Conservation (phyloP, 2,888 invertebrate species). For the Tiliacea aurago region DNA sequence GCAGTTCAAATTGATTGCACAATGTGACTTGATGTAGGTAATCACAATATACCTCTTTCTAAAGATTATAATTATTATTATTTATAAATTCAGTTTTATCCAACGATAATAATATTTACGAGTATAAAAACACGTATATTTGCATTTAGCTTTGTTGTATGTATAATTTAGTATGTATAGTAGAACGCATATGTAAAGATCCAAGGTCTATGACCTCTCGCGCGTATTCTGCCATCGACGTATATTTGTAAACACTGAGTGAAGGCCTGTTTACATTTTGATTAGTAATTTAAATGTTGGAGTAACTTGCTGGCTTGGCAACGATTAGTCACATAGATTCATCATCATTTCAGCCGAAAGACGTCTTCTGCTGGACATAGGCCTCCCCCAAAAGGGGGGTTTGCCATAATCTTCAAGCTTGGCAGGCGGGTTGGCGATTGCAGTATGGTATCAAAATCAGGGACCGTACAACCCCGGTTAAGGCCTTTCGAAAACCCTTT, state of each 20-base stretch:
- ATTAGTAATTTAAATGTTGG: constrained; percentile 46
- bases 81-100: constrained; percentile 55
- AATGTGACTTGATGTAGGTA: constrained; percentile 36
- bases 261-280: constrained; percentile 52
- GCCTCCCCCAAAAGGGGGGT: too few species aligned
- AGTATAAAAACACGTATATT: constrained; percentile 59
- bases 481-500: too few species aligned
- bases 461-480: too few species aligned
- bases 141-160: constrained; percentile 52
- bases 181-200: constrained; percentile 62
- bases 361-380: too few species aligned
- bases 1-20: constrained; percentile 55
- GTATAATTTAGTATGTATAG: constrained; percentile 45
- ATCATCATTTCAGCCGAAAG: too few species aligned
- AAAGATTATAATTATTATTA: constrained; percentile 39
- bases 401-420: too few species aligned
- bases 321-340: constrained; percentile 16
- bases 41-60: constrained; percentile 42
- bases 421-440: too few species aligned
- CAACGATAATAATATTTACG: constrained; percentile 50
- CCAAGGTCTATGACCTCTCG: constrained; percentile 74
- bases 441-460: too few species aligned
- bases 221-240: constrained; percentile 70
- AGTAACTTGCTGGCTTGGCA: constrained; percentile 2
- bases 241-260: constrained; percentile 75